These are phyloP conservation scores for Protula sp. DNA, from an alignment of 2,888 invertebrate species.

Conservation along the genomic window DNA sequence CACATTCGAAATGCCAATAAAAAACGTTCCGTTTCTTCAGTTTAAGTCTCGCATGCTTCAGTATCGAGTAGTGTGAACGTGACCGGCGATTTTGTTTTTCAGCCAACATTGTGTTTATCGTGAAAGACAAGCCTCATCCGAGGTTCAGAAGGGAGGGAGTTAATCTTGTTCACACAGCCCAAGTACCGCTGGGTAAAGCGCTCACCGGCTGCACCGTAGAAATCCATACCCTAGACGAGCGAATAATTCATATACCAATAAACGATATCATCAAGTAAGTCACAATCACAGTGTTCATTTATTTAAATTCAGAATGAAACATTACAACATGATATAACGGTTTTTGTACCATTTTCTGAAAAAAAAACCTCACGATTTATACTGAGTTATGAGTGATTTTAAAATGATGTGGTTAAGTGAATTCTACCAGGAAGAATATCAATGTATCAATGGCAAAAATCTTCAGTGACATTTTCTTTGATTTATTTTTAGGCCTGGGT, in stretches of 20 bases:
- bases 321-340: too few species aligned
- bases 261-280: conserved; percentile 54
- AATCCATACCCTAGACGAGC: conserved; percentile 51
- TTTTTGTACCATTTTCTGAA: too few species aligned
- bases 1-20: not conserved
- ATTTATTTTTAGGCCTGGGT: conserved; percentile 46
- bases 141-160: conserved; percentile 47
- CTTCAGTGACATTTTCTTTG: not conserved
- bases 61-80: too few species aligned
- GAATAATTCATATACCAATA: conserved; percentile 52
- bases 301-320: too few species aligned
- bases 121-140: conserved; percentile 52
- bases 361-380: too few species aligned
- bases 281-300: too few species aligned
- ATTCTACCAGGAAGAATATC: too few species aligned
- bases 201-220: conserved; percentile 51
- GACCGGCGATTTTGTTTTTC: conserved; percentile 4
- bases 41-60: too few species aligned
- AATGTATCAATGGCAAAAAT: too few species aligned
- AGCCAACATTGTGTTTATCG: conserved; percentile 55
- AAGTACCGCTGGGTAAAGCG: conserved; percentile 49
- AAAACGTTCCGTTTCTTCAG: too few species aligned
- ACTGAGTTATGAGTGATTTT: too few species aligned
- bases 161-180: conserved; percentile 50
- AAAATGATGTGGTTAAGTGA: too few species aligned